Percentiles rank a stretch among this genome's conserved stretches.
Conservation (phyloP, 1,140 invertebrate genomes). For the Limonius californicus region DNA sequence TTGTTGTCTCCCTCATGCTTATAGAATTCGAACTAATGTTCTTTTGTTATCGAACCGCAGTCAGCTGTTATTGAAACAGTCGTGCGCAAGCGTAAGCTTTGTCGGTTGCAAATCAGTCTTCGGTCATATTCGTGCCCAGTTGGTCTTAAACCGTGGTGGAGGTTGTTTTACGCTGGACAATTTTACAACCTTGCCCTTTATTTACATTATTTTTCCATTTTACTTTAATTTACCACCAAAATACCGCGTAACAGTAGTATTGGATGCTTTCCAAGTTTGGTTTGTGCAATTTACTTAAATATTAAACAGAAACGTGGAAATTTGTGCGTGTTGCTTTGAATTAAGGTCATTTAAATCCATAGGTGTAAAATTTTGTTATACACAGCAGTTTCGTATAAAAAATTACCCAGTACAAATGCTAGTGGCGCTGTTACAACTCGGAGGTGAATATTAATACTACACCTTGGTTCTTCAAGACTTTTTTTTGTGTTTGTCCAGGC, state of each 20-base stretch:
- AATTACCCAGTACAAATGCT: too few species aligned
- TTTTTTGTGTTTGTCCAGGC: too few species aligned
- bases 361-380: too few species aligned
- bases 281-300: constrained; percentile 5
- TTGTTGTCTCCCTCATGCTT: too few species aligned
- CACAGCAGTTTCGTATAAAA: too few species aligned
- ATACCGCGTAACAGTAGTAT: not conserved
- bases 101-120: constrained; percentile 17
- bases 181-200: constrained; percentile 24
- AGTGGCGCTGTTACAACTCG: too few species aligned
- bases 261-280: not conserved
- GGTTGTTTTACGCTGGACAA: constrained; percentile 1
- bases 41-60: constrained; percentile 21
- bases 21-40: too few species aligned
- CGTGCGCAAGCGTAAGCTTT: constrained; percentile 17
- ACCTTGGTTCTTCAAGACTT: too few species aligned
- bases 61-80: constrained; percentile 26
- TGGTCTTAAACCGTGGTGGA: constrained; percentile 21
- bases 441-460: too few species aligned
- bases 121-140: constrained; percentile 25
- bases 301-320: not conserved
- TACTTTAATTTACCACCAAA: constrained; percentile 7
- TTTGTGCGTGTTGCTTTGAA: constrained; percentile 3
- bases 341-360: not conserved
- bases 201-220: constrained; percentile 16